phyloP scores from a whole-genome alignment of 2,113 vertebrate species.

The Engystomops pustulosus region DNA sequence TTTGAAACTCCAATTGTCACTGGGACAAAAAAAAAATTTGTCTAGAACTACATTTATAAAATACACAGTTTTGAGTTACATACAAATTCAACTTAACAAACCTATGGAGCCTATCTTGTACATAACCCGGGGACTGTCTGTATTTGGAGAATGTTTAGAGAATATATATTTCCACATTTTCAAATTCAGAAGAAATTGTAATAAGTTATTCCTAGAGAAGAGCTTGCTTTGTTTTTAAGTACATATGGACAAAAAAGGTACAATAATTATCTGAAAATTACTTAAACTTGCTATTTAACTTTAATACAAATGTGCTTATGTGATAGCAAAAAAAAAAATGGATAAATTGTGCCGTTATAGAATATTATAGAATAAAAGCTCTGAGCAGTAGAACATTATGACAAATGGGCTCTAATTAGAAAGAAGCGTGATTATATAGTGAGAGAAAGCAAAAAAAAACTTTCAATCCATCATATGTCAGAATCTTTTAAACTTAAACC shows the following conservation, averaged over 20 bases:
- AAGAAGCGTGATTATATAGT: conserved; percentile 31
- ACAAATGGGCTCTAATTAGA: conserved; percentile 26
- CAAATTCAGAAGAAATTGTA: too few relatives aligned
- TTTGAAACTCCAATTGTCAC: too few relatives aligned
- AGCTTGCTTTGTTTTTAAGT: background rate
- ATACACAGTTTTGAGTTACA: too few relatives aligned
- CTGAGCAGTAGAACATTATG: background rate
- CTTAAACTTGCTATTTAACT: background rate
- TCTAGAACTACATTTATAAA: too few relatives aligned
- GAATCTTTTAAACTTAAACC: conserved; percentile 9
- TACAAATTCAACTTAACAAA: too few relatives aligned
- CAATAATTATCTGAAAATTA: background rate
- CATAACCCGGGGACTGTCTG: too few relatives aligned
- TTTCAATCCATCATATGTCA: conserved; percentile 31
- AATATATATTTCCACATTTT: too few relatives aligned
- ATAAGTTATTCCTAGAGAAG: background rate
- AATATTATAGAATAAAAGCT: background rate
- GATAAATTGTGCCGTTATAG: background rate
- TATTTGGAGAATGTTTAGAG: too few relatives aligned
- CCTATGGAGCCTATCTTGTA: too few relatives aligned
- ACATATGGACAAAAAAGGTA: background rate
- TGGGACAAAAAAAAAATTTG: too few relatives aligned
- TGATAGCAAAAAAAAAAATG: background rate
- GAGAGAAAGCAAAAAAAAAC: conserved; percentile 11
- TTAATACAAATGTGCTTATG: background rate